A percentile compares a stretch with the other conserved stretches of the same genome.
These are phyloP conservation scores for Eustalomyia histrio DNA, from an alignment of 2,888 invertebrate genomes.

Conservation along the genomic window DNA sequence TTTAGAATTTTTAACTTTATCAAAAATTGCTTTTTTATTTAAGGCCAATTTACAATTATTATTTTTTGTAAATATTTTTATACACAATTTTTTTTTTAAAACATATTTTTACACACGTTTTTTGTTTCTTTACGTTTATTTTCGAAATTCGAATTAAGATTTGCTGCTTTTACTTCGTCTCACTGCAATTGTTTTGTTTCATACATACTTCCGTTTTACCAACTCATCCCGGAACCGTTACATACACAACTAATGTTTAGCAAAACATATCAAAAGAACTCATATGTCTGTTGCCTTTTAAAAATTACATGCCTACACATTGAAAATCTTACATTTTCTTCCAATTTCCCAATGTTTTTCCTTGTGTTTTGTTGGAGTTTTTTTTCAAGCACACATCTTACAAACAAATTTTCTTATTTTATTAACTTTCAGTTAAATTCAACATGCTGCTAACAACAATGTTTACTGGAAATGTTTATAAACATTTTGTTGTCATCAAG, in stretches of 20 bases:
- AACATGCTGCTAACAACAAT: constrained; percentile 37
- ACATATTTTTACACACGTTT: background rate
- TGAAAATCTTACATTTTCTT: constrained; percentile 39
- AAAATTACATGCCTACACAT: constrained; percentile 22
- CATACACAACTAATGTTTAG: constrained; percentile 69
- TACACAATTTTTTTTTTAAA: background rate
- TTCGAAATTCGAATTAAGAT: constrained; percentile 1
- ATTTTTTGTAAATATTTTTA: too few relatives aligned
- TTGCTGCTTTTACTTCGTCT: background rate
- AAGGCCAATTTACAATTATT: too few relatives aligned
- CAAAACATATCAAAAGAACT: constrained; percentile 51
- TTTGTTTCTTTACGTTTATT: background rate
- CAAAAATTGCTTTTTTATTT: too few relatives aligned
- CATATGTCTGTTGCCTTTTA: constrained; percentile 42
- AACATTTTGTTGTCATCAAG: background rate
- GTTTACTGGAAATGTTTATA: constrained; percentile 44
- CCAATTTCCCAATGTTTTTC: constrained; percentile 34
- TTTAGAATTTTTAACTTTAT: too few relatives aligned
- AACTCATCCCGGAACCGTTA: constrained; percentile 71
- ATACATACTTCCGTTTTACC: constrained; percentile 67
- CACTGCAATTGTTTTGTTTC: background rate
- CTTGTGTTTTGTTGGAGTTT: constrained; percentile 4
- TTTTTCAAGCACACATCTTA: background rate
- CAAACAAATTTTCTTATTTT: constrained; percentile 23
- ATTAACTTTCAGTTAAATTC: background rate